Evolutionary conservation across 2,888 invertebrate species (phyloP).

Genomic region (Pocota personata): DNA sequence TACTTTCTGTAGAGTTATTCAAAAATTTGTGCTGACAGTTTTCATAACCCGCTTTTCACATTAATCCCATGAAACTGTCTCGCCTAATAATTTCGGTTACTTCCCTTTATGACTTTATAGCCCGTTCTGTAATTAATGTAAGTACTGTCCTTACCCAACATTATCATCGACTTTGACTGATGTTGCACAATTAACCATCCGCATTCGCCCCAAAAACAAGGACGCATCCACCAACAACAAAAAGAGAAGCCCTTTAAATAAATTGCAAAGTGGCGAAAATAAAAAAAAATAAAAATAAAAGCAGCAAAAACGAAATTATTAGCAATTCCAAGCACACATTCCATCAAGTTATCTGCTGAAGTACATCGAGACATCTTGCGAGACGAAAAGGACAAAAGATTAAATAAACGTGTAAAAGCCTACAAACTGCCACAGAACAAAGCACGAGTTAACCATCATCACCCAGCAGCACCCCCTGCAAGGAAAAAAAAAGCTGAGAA

Average conservation of each 20-base stretch:
- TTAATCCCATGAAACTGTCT: neutral
- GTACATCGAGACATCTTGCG: constrained; percentile 42
- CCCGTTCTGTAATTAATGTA: constrained; percentile 10
- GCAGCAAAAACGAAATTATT: constrained; percentile 11
- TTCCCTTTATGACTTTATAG: neutral
- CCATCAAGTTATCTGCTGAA: constrained; percentile 31
- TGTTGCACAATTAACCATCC: constrained; percentile 26
- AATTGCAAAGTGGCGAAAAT: neutral
- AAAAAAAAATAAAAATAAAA: neutral
- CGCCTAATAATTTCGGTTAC: neutral
- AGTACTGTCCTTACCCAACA: constrained; percentile 3
- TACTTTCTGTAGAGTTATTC: neutral
- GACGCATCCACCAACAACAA: neutral
- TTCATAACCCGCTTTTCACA: neutral
- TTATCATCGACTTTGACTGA: constrained; percentile 3
- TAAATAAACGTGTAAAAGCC: constrained; percentile 37
- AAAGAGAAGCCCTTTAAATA: neutral
- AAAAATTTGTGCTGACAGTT: neutral
- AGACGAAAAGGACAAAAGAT: constrained; percentile 25
- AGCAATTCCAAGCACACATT: constrained; percentile 40
- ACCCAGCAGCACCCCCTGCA: neutral
- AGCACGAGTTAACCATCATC: neutral
- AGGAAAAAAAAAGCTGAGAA: neutral
- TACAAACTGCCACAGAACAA: constrained; percentile 5
- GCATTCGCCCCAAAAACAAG: neutral